These are phyloP conservation scores for Arbacia lixula DNA, from an alignment of 53 echinoderm and acorn worm species.

Conservation along the genomic window DNA sequence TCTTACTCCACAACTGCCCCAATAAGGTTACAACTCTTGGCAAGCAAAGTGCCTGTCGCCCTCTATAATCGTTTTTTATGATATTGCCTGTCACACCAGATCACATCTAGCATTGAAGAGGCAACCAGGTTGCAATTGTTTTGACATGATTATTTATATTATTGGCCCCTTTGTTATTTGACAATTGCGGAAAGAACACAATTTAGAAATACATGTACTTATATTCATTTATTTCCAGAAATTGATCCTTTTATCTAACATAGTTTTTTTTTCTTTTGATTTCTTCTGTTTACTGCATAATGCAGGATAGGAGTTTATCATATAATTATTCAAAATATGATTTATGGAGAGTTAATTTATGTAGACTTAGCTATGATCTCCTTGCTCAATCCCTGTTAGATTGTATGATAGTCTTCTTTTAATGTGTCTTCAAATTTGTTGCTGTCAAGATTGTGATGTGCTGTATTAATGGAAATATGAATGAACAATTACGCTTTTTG, in stretches of 20 bases:
- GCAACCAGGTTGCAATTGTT: conserved; percentile 6
- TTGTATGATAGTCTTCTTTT: background rate
- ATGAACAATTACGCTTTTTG: too few species aligned
- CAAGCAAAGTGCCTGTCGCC: too few species aligned
- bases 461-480: too few species aligned
- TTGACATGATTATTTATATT: background rate
- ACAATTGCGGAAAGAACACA: conserved; percentile 15
- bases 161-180: background rate
- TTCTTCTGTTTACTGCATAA: conserved; percentile 12
- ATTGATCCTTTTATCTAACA: conserved; percentile 19
- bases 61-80: too few species aligned
- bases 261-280: conserved; percentile 14
- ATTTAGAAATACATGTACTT: conserved; percentile 22
- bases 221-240: conserved; percentile 16
- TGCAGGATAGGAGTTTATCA: background rate
- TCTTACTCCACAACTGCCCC: too few species aligned
- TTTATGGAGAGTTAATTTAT: conserved; percentile 39
- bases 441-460: too few species aligned
- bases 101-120: conserved; percentile 3
- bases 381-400: too few species aligned
- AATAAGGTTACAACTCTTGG: too few species aligned
- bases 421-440: too few species aligned
- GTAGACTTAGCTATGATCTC: too few species aligned
- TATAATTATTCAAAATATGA: background rate
- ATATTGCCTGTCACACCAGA: too few species aligned